Percentiles rank a stretch among this genome's conserved stretches.
Conservation (phyloP, 2,113 vertebrate genomes). For the Elephas maximus region DNA sequence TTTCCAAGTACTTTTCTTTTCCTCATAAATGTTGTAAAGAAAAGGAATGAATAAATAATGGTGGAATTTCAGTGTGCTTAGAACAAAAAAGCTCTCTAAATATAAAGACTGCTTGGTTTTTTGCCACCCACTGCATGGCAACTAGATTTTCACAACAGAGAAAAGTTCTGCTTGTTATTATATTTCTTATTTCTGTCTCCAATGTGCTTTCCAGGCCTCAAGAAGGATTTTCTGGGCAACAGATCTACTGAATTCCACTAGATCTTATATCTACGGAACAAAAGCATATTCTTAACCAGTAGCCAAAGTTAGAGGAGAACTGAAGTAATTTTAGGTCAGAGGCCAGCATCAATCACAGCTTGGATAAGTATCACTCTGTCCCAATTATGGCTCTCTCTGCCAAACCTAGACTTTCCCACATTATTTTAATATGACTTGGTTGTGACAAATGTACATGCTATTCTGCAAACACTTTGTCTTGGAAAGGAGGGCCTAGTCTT, state of each 20-base stretch:
- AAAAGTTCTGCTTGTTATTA: neutral
- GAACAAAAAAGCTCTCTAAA: neutral
- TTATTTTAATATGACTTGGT: slow-evolving; percentile 17
- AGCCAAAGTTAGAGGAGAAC: neutral
- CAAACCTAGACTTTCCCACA: slow-evolving; percentile 3
- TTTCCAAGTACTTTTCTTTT: neutral
- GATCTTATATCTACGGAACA: neutral
- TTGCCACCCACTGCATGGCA: neutral
- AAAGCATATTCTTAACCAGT: neutral
- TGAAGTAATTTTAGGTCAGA: neutral
- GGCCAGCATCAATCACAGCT: neutral
- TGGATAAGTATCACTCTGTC: neutral
- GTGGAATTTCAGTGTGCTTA: neutral
- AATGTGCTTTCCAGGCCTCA: neutral
- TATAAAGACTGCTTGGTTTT: neutral
- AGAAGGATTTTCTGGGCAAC: neutral
- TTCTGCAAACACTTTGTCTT: slow-evolving; percentile 55
- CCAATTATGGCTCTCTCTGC: neutral
- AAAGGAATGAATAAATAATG: neutral
- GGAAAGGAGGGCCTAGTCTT: neutral
- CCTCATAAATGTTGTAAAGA: neutral
- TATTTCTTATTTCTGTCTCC: neutral
- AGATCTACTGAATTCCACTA: neutral
- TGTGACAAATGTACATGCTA: neutral
- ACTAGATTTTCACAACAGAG: neutral